Evolutionary conservation across 2,888 invertebrate species (phyloP).

Genomic region (Serripes groenlandicus): DNA sequence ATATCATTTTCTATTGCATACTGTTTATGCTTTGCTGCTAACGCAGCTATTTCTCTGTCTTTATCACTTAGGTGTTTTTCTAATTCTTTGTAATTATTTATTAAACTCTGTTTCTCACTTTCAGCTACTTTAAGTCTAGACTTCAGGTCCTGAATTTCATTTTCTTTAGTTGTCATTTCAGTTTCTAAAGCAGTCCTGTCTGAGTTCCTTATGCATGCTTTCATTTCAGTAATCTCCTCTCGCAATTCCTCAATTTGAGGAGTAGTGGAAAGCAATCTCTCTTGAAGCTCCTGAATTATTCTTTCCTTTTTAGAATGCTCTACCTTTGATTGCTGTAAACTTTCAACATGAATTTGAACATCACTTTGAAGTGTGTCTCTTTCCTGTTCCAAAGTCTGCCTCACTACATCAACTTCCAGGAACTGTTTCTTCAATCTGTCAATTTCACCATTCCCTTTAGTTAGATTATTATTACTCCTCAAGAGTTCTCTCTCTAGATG

Average conservation of each 20-base stretch:
- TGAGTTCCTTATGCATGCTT: constrained; percentile 21
- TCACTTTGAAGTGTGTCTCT: constrained; percentile 31
- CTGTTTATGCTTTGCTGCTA: constrained; percentile 59
- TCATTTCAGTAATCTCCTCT: constrained; percentile 11
- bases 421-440: constrained; percentile 29
- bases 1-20: constrained; percentile 59
- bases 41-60: constrained; percentile 32
- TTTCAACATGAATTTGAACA: constrained; percentile 6
- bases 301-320: constrained; percentile 27
- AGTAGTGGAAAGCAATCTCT: constrained; percentile 4
- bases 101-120: constrained; percentile 40
- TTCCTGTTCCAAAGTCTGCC: constrained; percentile 11
- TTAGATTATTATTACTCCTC: constrained; percentile 26
- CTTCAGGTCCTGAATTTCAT: constrained; percentile 44
- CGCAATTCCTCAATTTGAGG: background rate
- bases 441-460: constrained; percentile 46
- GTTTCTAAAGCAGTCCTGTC: background rate
- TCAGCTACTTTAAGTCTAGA: constrained; percentile 22
- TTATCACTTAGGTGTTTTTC: constrained; percentile 27
- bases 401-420: constrained; percentile 26
- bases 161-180: constrained; percentile 17
- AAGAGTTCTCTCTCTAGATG: constrained; percentile 58
- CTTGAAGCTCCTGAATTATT: constrained; percentile 35
- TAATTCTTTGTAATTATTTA: constrained; percentile 28
- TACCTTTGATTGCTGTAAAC: constrained; percentile 20